Base-by-base conservation (phyloP, 2,113 vertebrate genomes). In the Rhea americana region DNA sequence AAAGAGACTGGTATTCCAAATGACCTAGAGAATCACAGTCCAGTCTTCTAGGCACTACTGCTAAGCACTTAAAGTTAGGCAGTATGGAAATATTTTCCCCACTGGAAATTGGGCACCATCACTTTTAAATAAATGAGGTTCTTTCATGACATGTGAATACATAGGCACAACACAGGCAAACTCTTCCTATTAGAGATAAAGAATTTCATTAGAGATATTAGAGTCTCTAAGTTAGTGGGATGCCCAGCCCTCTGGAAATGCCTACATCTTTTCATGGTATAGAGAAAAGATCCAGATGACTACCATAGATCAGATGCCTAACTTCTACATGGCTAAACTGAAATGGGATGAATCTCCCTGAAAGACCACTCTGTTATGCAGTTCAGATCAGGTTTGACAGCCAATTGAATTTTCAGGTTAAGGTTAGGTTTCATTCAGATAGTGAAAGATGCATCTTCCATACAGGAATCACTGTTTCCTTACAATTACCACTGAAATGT, bases 361-460 rank as follows among this genome's bases (percentile, higher is more conserved):
- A 92, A 93, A 72, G 18, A 13, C 8, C 87, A 5, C 16, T 84
- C 70, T 68, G 18, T 51, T 56, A 82, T 4, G 41, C 15, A 65
- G 61, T 82, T 58, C 28, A 39, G 13, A 65, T 79, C 48, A 85
- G 2, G 5, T 4, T 2, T 2, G 0, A 13, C 39, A 66, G 22
- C 4, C 3, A 2, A 35, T 3, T 85, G 48, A 85, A 76, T 76
- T 58, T 51, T 62, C 59, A 93, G 63, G 14, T 6, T 77, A 73
- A 92, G 30, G 19, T 48, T 32, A 41, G 16, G 5, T 10, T 41
- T 37, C 9, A 32, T 61, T 82, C 75, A 76, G 71, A 88, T 41
- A 0, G 1, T 39, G 28, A 32, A 79, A 75, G 14, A 3, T 1
- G 0, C 28, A 6, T 45, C 78, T 90, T 80, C 63, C 2, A 0